phyloP scores from a whole-genome alignment of 2,113 vertebrate species.

The Phylloscopus trochiloides region DNA sequence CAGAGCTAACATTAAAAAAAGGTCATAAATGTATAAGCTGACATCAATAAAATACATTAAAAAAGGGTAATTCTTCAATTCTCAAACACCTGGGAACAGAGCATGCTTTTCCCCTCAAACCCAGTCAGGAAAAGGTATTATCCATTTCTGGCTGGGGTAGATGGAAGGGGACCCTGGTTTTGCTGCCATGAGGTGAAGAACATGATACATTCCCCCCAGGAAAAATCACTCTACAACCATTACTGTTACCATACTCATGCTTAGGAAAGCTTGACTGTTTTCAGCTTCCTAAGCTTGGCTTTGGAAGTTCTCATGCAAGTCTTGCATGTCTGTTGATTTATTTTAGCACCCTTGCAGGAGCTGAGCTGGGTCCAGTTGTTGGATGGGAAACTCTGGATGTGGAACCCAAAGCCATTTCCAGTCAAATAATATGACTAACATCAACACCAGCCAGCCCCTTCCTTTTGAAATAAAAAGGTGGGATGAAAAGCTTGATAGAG shows the following conservation, averaged over 20 bases:
- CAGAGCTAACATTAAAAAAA: not conserved
- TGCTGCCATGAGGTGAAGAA: not conserved
- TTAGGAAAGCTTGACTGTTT: not conserved
- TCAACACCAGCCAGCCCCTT: not conserved
- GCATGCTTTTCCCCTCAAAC: not conserved
- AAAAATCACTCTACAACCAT: not conserved
- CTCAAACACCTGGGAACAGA: not conserved
- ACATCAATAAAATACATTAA: not conserved
- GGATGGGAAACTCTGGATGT: not conserved
- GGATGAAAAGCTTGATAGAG: not conserved
- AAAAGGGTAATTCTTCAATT: not conserved
- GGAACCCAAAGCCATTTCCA: not conserved
- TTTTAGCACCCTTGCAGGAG: not conserved
- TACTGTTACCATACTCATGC: not conserved
- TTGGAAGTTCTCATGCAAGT: not conserved
- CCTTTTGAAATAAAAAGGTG: not conserved
- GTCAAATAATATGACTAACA: not conserved
- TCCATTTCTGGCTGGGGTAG: not conserved
- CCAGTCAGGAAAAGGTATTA: not conserved
- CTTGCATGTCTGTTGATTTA: not conserved
- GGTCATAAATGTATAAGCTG: not conserved
- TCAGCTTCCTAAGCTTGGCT: not conserved
- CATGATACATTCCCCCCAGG: rapidly evolving
- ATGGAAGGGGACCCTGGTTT: not conserved
- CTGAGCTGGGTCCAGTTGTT: not conserved